Evolutionary conservation across 1,140 invertebrate species (phyloP), one percentile per base, ranked within the genome.

Genomic region (Heterodera carotae): DNA sequence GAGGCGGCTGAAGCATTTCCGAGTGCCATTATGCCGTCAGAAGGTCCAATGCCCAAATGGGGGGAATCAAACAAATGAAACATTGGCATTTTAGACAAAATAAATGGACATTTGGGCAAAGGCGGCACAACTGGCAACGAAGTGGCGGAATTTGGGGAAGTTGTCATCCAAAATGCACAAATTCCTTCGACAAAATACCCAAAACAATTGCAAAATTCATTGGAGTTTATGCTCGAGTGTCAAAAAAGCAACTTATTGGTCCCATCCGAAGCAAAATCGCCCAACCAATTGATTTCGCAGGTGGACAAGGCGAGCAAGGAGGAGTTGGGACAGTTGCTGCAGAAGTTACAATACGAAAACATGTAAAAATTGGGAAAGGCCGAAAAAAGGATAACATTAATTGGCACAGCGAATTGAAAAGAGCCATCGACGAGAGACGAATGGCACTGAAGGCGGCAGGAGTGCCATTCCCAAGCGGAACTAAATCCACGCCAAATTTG

Each of bases 231-330:
- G 33, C 33, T 53, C 10, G 77, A 80, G 27, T n/a, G 69, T 22
- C 80, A 80, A 48, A 53, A 43, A 60, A 78, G 75, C 75, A 78
- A 70, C 29, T 34, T 70, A 43, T 68, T 59, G 56, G 74, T 48
- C n/a, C 43, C 29, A 53, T 33, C 77, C 39, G 82, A 84, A n/a
- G 80, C 82, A 15, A 88, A 86, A 68, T 86, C 84, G 10, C 85
- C 85, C 2, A 60, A 74, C 15, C 85, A 87, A 71, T 53, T 87
- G 60, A 75, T 88, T 34, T 69, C 79, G 34, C 82, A 88, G 80
- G 85, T 87, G 12, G 85, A 88, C 25, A 81, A 85, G 67, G 84
- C 85, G 72, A 81, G 84, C 53, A 87, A 87, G 67, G 85, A 87
- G 36, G 85, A 87, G 72, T 70, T 87, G 39, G 86, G 87, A 39